Evolutionary conservation across 2,888 invertebrate species (phyloP), one percentile per base, ranked within the genome.

Genomic region (Timandra comae): DNA sequence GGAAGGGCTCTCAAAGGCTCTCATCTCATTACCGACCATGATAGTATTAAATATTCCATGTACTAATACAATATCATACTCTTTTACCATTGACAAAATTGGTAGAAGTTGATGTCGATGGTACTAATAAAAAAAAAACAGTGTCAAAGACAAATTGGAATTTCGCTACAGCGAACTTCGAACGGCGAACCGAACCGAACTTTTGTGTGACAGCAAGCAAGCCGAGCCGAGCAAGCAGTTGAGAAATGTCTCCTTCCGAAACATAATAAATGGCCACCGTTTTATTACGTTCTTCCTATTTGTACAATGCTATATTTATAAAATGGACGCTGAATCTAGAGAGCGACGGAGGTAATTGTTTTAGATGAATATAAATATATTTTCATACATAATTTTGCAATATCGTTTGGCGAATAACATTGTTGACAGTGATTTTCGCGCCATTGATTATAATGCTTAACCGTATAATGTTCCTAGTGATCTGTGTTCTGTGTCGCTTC

Each of bases 201-300:
- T 29, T 33, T 29, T 43, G 75, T 56, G 52, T 72, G 75, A 76
- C 69, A 72, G 63, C 72, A 61, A 72, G 62, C 72, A 61, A 72
- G 62, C 61, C 61, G 59, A 76, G 27, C 36, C 6, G 13, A 24
- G 26, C 20, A 29, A 24, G 24, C 23, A 32, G n/a, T n/a, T n/a
- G n/a, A n/a, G n/a, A 37, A 38, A 74, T 74, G 69, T 78, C 68
- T 76, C 74, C 61, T 51, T 50, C 50, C 38, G 78, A 84, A 84
- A 80, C 77, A 61, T 76, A 79, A 82, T 85, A 85, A 84, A 85
- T 85, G 85, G 85, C 74, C 82, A 84, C 82, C 78, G 71, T 82
- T 77, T 65, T 70, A 58, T 78, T 81, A 81, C 79, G 79, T 77
- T 75, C 66, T 71, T 79, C 69, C 66, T 79, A 68, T 63, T 74